Base-by-base conservation (phyloP, 2,888 invertebrate genomes). In the Nysson spinosus region DNA sequence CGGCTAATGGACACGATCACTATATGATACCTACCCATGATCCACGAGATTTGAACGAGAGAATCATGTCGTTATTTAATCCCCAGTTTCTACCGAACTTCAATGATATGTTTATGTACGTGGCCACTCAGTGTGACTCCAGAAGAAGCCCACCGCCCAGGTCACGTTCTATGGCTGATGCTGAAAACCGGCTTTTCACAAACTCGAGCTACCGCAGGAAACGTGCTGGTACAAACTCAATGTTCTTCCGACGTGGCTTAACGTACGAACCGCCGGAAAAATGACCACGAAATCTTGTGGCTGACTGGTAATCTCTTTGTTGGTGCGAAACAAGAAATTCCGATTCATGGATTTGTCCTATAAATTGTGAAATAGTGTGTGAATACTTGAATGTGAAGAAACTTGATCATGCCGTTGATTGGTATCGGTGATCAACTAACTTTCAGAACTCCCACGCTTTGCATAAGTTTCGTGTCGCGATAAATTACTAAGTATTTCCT, bases 41-140 rank as follows among this genome's bases (percentile, higher is more conserved):
- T 32, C 75, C 77, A 0, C 44, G 65, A 1, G 77, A 76, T 26
- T 20, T 76, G 26, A 77, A 82, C 61, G 79, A 82, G 72, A 76
- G 50, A 51, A 78, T 83, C 12, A 69, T 84, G 47, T 85, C 86
- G 46, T 75, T 85, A 40, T 86, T 85, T 57, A 84, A 83, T 49
- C 86, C 85, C 0, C 85, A 86, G 55, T 87, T 85, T 67, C 72
- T 87, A 58, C 85, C 85, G 24, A 85, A 85, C 57, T 85, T 85
- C 67, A 84, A 84, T 69, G 85, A 85, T 58, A 82, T 84, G 83
- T 76, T 85, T 12, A 82, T 81, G 77, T 81, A 80, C 61, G 81
- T 83, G 26, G 69, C 72, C 11, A 60, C 56, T 35, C 78, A 80
- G 30, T 68, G 72, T 39, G 77, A 78, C 20, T 43, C 72, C n/a